Evolutionary conservation across 2,888 invertebrate species (phyloP), one percentile per base, ranked within the genome.

Genomic region (Helobdella robusta): DNA sequence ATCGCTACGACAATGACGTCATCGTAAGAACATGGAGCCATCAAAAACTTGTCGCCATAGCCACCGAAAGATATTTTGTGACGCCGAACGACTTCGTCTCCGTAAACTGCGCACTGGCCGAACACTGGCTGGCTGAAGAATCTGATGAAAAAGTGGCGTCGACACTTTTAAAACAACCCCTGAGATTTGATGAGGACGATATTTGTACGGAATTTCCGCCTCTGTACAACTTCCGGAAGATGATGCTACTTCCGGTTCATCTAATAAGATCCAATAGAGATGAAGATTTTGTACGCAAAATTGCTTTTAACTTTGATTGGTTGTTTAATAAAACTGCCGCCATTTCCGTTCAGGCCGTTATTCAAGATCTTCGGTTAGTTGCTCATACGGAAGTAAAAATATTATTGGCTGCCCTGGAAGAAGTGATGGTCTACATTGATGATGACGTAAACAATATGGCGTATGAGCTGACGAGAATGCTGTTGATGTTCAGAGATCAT

Each of bases 221-320:
- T 75, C 67, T 73, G 48, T 78, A 73, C 70, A 79, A 79, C 71
- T 73, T 70, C 48, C 67, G 79, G 30, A 77, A 76, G 68, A 76
- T 75, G 64, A 74, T 75, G 60, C 77, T 78, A 62, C 74, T 79
- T 3, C 78, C 78, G 5, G 69, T 74, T 4, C 77, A 78, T 68
- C 71, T 79, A 59, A 73, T 71, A 61, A 70, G 74, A 4, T 72
- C 76, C 1, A 77, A 76, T n/a, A 67, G 77, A 18, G 66, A 74
- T 34, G 71, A 74, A 3, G 78, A 79, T 20, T 18, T 62, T 66
- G 71, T 79, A n/a, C 74, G 77, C 65, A 32, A 68, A 20, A 66
- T 66, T 4, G 70, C 77, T 32, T 78, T 79, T 69, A 76, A 74
- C 68, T 79, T 77, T 66, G 76, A 77, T 60, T 79, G 78, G 78